Evolutionary conservation across 23 tunicate species (phyloP).

Genomic region (Diplosoma virens): DNA sequence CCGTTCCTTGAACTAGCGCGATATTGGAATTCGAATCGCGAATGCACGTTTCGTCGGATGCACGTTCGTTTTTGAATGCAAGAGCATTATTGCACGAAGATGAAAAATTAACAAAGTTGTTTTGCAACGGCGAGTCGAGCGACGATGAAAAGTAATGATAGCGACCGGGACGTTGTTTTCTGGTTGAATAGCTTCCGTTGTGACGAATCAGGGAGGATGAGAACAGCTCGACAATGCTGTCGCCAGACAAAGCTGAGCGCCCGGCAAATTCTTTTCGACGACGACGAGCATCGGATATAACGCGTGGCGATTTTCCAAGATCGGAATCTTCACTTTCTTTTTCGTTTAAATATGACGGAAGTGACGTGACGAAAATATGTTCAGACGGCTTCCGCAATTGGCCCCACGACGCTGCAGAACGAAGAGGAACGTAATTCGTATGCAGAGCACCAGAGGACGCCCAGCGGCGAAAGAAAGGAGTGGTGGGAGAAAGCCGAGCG

Average conservation of each 20-base stretch:
- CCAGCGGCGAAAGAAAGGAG: not conserved
- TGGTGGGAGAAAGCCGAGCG: not conserved
- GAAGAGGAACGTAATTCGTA: not conserved
- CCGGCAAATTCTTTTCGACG: slow-evolving; percentile 53
- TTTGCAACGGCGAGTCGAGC: too few relatives aligned
- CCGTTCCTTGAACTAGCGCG: too few relatives aligned
- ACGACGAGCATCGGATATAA: slow-evolving; percentile 29
- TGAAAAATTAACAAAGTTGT: too few relatives aligned
- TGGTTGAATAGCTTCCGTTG: not conserved
- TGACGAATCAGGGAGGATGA: slow-evolving; percentile 31
- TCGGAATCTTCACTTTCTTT: not conserved
- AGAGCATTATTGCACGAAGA: too few relatives aligned
- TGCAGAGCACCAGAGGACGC: slow-evolving; percentile 2
- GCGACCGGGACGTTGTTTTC: slow-evolving; percentile 20
- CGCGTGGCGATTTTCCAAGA: slow-evolving; percentile 1
- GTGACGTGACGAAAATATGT: not conserved
- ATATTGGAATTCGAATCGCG: too few relatives aligned
- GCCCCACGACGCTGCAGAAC: not conserved
- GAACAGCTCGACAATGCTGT: slow-evolving; percentile 22
- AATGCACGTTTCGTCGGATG: too few relatives aligned
- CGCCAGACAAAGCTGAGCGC: slow-evolving; percentile 57
- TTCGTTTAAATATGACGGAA: not conserved
- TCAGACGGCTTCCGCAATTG: not conserved
- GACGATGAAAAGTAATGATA: slow-evolving; percentile 1
- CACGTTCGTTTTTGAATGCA: too few relatives aligned